Evolutionary conservation across 1,140 invertebrate genomes (phyloP).

Genomic region (Phortica variegata): DNA sequence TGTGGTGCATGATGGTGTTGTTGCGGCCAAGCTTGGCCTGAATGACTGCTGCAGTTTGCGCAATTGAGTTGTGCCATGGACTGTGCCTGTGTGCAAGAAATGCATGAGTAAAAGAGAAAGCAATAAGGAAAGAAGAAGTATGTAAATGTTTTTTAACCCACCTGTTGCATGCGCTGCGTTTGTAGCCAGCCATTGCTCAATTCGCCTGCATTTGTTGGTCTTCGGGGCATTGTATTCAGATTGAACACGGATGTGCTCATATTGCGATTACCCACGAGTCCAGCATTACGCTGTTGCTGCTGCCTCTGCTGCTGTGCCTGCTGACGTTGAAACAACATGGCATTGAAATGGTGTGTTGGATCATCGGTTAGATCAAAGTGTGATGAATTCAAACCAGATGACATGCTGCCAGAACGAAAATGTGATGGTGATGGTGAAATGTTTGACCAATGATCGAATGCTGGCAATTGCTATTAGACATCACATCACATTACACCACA

Average conservation of each 20-base stretch:
- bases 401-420: constrained; percentile 60
- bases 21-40: constrained; percentile 24
- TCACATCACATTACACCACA: not conserved
- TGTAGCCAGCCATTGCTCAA: constrained; percentile 30
- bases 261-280: constrained; percentile 22
- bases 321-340: constrained; percentile 45
- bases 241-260: constrained; percentile 62
- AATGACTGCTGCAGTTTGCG: constrained; percentile 47
- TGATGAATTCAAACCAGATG: constrained; percentile 56
- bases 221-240: constrained; percentile 52
- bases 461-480: constrained; percentile 28
- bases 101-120: not conserved
- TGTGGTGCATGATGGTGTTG: constrained; percentile 21
- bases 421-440: constrained; percentile 56
- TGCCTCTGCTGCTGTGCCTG: constrained; percentile 32
- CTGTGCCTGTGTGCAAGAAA: constrained; percentile 62
- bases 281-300: constrained; percentile 22
- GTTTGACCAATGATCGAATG: constrained; percentile 56
- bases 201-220: constrained; percentile 15
- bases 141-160: too few species aligned
- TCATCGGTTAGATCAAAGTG: constrained; percentile 52
- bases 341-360: constrained; percentile 45
- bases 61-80: constrained; percentile 70
- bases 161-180: constrained; percentile 48
- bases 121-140: not conserved